A percentile compares a stretch with the other conserved stretches of the same genome.
phyloP scores from a whole-genome alignment of 2,113 vertebrate genomes.

The Oreochromis aureus region DNA sequence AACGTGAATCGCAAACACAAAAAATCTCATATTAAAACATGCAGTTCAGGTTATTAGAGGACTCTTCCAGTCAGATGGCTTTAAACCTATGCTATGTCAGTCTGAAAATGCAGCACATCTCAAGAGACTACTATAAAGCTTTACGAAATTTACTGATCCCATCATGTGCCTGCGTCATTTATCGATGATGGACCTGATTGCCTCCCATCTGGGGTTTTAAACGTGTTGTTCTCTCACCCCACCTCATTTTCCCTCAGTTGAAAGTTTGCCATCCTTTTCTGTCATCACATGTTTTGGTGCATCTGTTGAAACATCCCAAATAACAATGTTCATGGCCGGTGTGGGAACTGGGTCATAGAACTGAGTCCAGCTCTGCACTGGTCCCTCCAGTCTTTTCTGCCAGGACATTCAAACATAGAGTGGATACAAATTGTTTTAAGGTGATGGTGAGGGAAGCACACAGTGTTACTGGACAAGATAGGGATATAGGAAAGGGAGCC shows the following conservation, averaged over 20 bases:
- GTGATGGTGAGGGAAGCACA: background rate
- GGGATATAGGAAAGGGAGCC: background rate
- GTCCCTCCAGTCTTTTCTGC: background rate
- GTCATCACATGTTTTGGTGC: conserved; percentile 38
- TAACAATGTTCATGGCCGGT: conserved; percentile 11
- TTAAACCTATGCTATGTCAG: background rate
- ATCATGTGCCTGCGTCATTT: conserved; percentile 1
- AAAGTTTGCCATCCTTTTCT: conserved; percentile 25
- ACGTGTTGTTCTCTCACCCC: background rate
- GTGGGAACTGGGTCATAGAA: conserved; percentile 52
- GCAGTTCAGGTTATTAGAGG: background rate
- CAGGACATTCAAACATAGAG: conserved; percentile 10
- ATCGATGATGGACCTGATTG: background rate
- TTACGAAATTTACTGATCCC: background rate
- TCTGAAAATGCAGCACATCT: background rate
- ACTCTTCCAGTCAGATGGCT: background rate
- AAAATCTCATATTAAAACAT: background rate
- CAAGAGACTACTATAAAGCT: background rate
- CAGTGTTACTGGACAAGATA: background rate
- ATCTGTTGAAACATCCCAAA: conserved; percentile 43
- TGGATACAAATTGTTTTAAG: background rate
- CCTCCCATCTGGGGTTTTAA: background rate
- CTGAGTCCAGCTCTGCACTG: conserved; percentile 9
- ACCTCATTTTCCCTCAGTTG: background rate
- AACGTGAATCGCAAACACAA: background rate